Evolutionary conservation across 2,113 vertebrate species (phyloP), one percentile per base, ranked within the genome.

Genomic region (Maccullochella peelii): DNA sequence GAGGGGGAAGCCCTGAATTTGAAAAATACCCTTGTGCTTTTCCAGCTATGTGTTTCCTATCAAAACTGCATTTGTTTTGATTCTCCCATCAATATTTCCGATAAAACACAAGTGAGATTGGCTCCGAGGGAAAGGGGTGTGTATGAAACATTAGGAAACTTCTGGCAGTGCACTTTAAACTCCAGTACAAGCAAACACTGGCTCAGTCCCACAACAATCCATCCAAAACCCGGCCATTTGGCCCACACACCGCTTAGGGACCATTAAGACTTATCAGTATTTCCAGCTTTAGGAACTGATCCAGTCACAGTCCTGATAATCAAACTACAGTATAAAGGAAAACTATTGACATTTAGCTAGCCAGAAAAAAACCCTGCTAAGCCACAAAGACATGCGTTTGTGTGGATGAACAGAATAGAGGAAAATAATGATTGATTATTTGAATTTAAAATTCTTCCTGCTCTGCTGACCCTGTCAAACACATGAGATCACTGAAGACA

Each of bases 1-100:
- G 57, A 86, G 67, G 83, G 92, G 93, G 86, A 93, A 92, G 82
- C 93, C 91, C 93, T 92, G 82, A 73, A 83, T 90, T 84, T 88
- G 79, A 93, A 92, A 92, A 92, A 92, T 76, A 90, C 81, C 79
- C 72, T 62, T 6, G 7, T 63, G 69, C 79, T 85, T 89, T 89
- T 86, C 91, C 86, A 91, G 82, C 73, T 59, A 75, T 88, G 88
- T 91, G 89, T 88, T 92, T 92, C 71, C 89, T 82, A 89, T 91
- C 86, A 91, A 92, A 91, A 88, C 63, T 65, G 85, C 84, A 84
- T 93, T 90, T 90, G 82, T 92, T 92, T 89, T 65, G 40, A 71
- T 80, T 91, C 76, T 81, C 69, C 66, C 86, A 77, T 93, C 86
- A 89, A 87, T 85, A 90, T 91, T 92, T 91, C 86, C 55, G 10